Percentiles rank a stretch among this genome's conserved stretches.
Conservation (phyloP, 2,113 vertebrate genomes). For the Calyptomena viridis region DNA sequence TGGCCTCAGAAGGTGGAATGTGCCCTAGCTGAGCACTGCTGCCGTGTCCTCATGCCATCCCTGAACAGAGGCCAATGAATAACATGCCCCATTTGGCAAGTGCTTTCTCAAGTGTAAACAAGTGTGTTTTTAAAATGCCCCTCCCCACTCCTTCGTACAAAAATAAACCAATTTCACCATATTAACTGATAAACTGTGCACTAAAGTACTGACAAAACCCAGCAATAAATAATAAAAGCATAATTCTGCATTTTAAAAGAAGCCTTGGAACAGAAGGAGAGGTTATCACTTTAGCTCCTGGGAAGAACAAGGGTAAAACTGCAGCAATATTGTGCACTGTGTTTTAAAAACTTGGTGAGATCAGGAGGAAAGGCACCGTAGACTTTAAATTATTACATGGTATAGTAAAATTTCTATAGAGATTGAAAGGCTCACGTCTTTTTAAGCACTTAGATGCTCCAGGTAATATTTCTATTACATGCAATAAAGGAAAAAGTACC, state of each 20-base stretch:
- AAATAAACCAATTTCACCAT: slow-evolving; percentile 10
- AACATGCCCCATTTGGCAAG: slow-evolving; percentile 38
- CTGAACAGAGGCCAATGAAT: background rate
- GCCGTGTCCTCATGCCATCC: background rate
- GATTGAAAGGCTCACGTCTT: background rate
- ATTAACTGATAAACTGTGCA: slow-evolving; percentile 3
- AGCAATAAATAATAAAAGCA: slow-evolving; percentile 43
- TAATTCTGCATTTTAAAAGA: background rate
- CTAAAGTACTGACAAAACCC: background rate
- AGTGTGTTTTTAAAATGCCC: background rate
- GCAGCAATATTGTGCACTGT: background rate
- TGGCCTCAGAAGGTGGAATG: background rate
- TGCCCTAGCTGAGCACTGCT: background rate
- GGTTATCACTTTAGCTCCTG: background rate
- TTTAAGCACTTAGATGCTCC: background rate
- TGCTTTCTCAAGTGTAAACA: slow-evolving; percentile 38
- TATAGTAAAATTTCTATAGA: background rate
- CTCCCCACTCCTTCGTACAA: background rate
- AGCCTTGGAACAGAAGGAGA: background rate
- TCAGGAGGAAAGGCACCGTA: background rate
- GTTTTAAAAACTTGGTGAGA: background rate
- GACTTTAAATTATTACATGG: background rate
- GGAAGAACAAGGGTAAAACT: background rate
- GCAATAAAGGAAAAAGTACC: background rate
- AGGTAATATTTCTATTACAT: background rate